phyloP scores from a whole-genome alignment of 2,113 vertebrate genomes.

The Podarcis cretensis region DNA sequence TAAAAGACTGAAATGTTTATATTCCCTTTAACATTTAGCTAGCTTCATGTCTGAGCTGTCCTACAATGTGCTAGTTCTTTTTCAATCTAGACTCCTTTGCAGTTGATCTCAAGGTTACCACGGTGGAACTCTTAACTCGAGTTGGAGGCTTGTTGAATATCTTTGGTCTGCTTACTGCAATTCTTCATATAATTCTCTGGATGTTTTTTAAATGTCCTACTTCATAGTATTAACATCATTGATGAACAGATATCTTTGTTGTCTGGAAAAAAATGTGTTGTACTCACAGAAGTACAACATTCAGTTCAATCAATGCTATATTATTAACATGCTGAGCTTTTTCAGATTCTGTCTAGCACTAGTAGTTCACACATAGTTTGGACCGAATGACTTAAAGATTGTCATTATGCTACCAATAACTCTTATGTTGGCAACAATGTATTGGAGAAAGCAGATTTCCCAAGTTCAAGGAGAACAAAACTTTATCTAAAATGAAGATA shows the following conservation, averaged over 20 bases:
- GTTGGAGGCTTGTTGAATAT: background rate
- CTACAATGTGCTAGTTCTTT: background rate
- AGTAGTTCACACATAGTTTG: background rate
- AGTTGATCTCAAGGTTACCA: background rate
- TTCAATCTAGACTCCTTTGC: background rate
- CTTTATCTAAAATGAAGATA: background rate
- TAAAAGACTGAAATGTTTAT: slow-evolving; percentile 1
- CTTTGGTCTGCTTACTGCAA: background rate
- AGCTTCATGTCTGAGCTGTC: slow-evolving; percentile 10
- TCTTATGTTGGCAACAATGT: background rate
- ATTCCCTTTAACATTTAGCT: slow-evolving; percentile 15
- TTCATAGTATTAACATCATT: background rate
- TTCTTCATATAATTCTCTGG: background rate
- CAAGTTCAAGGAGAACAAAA: background rate
- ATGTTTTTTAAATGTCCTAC: background rate
- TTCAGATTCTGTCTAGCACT: background rate
- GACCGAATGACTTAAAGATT: background rate
- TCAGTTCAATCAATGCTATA: background rate
- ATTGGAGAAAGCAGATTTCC: background rate
- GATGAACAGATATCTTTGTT: background rate
- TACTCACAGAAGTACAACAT: background rate
- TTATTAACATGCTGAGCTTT: background rate
- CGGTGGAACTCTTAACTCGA: background rate
- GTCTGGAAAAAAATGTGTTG: background rate
- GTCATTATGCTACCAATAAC: background rate